Percentiles rank a stretch among this genome's conserved stretches.
Conservation (phyloP, 1,140 invertebrate species). For the Aphelinus atriplicis region DNA sequence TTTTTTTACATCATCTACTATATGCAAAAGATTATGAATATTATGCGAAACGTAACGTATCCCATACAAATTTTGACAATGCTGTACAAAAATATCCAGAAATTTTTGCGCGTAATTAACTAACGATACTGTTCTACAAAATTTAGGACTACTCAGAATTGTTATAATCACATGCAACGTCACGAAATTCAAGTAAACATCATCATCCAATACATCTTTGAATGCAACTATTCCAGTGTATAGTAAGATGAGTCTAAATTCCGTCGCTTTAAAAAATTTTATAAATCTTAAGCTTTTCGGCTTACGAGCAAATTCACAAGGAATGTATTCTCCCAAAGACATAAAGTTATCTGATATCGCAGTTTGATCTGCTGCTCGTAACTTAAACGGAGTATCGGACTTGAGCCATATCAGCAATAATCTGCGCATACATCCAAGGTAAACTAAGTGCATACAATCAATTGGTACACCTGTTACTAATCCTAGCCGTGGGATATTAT, state of each 20-base stretch:
- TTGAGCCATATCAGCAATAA: neutral
- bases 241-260: neutral
- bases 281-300: neutral
- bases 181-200: neutral
- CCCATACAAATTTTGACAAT: neutral
- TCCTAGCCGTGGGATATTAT: neutral
- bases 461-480: neutral
- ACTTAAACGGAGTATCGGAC: neutral
- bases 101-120: neutral
- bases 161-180: neutral
- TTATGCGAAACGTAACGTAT: neutral
- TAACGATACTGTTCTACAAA: neutral
- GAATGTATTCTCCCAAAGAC: neutral
- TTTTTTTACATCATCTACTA: neutral
- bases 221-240: neutral
- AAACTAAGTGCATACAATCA: slow-evolving; percentile 9
- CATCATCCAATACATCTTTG: neutral
- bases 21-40: neutral
- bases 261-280: neutral
- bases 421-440: neutral
- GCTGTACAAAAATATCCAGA: neutral
- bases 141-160: neutral
- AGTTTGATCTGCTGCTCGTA: neutral
- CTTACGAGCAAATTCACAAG: neutral
- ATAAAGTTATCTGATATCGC: neutral